These are phyloP conservation scores for Sitta carolinensis DNA, from an alignment of 2,797 vertebrate genomes.

Conservation along the genomic window DNA sequence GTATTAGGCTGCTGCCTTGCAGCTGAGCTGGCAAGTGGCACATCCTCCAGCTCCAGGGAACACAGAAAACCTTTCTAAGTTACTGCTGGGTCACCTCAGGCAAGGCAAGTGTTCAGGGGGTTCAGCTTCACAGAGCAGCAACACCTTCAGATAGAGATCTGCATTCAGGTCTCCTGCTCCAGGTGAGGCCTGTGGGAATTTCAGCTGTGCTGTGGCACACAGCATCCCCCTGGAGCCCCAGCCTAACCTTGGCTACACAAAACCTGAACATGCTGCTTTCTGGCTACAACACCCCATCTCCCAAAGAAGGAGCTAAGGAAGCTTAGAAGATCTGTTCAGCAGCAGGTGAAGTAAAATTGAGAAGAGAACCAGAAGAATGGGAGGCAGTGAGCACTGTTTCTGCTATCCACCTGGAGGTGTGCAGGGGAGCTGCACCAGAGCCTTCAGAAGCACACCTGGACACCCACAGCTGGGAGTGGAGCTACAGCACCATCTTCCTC, in stretches of 20 bases:
- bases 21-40: not conserved
- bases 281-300: not conserved
- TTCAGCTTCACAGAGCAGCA: not conserved
- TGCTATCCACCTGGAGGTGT: not conserved
- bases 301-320: not conserved
- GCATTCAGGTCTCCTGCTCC: rapidly evolving
- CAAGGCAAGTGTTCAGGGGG: not conserved
- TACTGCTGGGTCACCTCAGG: not conserved
- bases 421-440: not conserved
- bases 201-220: not conserved
- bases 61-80: not conserved
- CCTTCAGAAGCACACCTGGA: not conserved
- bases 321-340: not conserved
- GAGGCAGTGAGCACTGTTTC: not conserved
- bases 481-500: not conserved
- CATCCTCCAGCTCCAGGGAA: not conserved
- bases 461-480: not conserved
- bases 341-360: not conserved
- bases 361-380: not conserved
- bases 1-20: not conserved
- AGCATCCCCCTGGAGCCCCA: not conserved
- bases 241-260: not conserved
- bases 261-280: not conserved
- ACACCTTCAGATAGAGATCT: not conserved
- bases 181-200: not conserved